phyloP scores from a whole-genome alignment of 2,888 invertebrate species.

The Leptarthrus brevirostris region DNA sequence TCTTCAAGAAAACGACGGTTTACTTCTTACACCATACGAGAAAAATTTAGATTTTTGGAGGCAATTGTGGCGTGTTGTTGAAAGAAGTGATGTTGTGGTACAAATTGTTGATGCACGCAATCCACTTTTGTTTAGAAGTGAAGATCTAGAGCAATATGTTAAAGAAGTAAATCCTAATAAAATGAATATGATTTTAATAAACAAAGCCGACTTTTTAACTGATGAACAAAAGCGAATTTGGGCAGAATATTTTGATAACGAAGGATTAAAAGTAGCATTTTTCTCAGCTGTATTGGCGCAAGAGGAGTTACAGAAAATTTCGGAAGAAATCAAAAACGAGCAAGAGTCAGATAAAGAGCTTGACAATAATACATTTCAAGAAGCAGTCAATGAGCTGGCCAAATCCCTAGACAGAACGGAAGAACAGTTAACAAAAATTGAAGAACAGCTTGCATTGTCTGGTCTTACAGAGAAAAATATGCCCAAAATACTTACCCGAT shows the following conservation, averaged over 20 bases:
- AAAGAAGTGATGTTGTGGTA: constrained; percentile 91
- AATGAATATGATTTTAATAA: constrained; percentile 85
- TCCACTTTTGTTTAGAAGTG: constrained; percentile 91
- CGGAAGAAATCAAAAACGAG: constrained; percentile 60
- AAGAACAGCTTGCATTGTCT: constrained; percentile 65
- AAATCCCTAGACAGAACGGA: constrained; percentile 70
- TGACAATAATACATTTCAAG: constrained; percentile 60
- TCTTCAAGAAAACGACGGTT: constrained; percentile 81
- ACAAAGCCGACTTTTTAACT: constrained; percentile 94
- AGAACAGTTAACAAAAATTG: constrained; percentile 70
- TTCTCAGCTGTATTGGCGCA: constrained; percentile 84
- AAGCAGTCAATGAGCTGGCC: constrained; percentile 70
- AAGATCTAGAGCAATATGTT: constrained; percentile 90
- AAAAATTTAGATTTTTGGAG: constrained; percentile 98
- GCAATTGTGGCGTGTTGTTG: constrained; percentile 98
- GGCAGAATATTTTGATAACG: constrained; percentile 84
- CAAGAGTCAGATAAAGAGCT: constrained; percentile 58
- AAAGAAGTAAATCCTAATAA: constrained; percentile 79
- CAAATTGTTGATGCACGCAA: constrained; percentile 97
- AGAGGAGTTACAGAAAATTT: constrained; percentile 66
- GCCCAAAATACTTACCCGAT: constrained; percentile 70
- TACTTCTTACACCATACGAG: constrained; percentile 95
- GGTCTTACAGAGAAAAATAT: constrained; percentile 63
- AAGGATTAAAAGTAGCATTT: constrained; percentile 82
- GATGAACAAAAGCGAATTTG: constrained; percentile 82